phyloP scores from a whole-genome alignment of 2,888 invertebrate species.

The Ecdyonurus torrentis region DNA sequence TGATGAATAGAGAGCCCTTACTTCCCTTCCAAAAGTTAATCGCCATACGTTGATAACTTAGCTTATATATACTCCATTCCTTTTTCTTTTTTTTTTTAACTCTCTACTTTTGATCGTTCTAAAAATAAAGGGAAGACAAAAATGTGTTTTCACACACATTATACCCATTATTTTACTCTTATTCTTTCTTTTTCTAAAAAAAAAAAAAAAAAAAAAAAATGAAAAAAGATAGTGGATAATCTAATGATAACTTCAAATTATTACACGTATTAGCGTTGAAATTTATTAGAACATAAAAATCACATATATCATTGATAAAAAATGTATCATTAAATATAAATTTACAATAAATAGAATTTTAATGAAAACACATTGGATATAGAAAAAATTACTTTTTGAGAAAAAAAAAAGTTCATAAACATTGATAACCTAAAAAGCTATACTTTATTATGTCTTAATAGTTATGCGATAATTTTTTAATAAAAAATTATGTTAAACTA shows the following conservation, averaged over 20 bases:
- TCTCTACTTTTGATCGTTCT: no score
- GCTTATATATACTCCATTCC: not conserved
- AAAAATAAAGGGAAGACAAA: not conserved
- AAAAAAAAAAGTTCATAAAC: no score
- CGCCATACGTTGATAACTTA: not conserved
- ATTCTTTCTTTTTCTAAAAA: no score
- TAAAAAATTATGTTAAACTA: not conserved
- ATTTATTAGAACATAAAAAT: not conserved
- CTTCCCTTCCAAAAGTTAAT: not conserved
- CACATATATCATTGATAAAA: not conserved
- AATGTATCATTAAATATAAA: not conserved
- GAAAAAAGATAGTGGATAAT: no score
- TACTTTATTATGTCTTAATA: no score
- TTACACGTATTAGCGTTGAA: not conserved
- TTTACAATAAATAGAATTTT: no score
- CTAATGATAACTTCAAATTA: not conserved
- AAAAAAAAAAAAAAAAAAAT: no score
- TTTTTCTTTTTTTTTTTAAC: not conserved
- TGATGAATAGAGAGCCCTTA: not conserved
- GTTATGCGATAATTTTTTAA: not conserved
- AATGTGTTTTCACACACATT: not conserved
- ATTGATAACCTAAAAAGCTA: no score
- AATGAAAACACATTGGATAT: no score
- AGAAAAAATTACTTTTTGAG: no score
- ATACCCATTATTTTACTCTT: no score